phyloP scores from a whole-genome alignment of 2,113 vertebrate genomes.

The Phyllostomus hastatus region DNA sequence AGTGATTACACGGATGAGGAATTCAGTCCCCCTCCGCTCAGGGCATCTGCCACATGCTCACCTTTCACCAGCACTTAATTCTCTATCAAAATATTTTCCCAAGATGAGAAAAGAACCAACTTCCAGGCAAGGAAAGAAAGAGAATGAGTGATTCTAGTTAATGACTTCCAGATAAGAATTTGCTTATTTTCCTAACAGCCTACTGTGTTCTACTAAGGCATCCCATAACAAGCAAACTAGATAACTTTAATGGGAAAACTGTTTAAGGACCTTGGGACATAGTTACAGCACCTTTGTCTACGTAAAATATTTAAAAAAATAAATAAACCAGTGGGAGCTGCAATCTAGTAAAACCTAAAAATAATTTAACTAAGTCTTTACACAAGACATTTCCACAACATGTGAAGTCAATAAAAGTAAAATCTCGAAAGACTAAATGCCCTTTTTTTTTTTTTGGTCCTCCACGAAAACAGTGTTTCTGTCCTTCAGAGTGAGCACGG shows the following conservation, averaged over 20 bases:
- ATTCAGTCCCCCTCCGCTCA: not conserved
- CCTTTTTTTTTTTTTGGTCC: not conserved
- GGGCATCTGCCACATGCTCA: not conserved
- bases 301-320: not conserved
- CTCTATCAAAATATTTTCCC: constrained; percentile 59
- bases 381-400: not conserved
- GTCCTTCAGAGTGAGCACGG: not conserved
- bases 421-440: not conserved
- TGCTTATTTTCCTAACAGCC: constrained; percentile 61
- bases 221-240: constrained; percentile 7
- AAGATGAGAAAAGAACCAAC: constrained; percentile 57
- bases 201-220: constrained; percentile 20
- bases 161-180: constrained; percentile 69
- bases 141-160: constrained; percentile 61
- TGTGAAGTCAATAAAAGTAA: not conserved
- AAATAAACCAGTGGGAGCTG: not conserved
- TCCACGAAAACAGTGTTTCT: not conserved
- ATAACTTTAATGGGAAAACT: constrained; percentile 23
- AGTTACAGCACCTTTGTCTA: not conserved
- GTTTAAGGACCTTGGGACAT: not conserved
- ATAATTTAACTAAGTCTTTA: not conserved
- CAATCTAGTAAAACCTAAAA: constrained; percentile 7
- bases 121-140: constrained; percentile 35
- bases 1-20: not conserved
- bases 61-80: constrained; percentile 64